These are phyloP conservation scores for Rhea americana DNA, from an alignment of 2,113 vertebrate genomes.

Conservation along the genomic window DNA sequence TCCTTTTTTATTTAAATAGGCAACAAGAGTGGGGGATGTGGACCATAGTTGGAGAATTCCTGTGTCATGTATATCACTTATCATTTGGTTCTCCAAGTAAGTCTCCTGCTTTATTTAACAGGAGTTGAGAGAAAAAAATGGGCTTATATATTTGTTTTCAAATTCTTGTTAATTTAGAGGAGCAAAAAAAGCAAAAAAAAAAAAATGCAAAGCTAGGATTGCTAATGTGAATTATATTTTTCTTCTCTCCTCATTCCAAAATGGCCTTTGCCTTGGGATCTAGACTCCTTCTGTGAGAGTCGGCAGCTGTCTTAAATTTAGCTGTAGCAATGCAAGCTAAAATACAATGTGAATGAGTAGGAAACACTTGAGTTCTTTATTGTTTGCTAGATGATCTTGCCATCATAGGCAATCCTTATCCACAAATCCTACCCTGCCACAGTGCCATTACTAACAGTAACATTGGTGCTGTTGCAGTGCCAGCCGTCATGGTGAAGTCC, in stretches of 20 bases:
- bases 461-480: not conserved
- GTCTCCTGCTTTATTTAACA: not conserved
- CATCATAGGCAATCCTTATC: not conserved
- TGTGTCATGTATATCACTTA: not conserved
- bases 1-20: conserved; percentile 18
- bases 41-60: conserved; percentile 12
- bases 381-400: not conserved
- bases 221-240: not conserved
- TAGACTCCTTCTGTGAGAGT: not conserved
- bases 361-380: not conserved
- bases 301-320: not conserved
- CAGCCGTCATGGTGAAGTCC: not conserved
- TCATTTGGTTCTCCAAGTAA: conserved; percentile 22
- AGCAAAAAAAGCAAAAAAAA: not conserved
- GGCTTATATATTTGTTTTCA: conserved; percentile 4
- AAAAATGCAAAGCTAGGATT: not conserved
- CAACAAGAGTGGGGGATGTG: not conserved
- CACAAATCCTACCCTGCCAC: not conserved
- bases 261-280: not conserved
- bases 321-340: not conserved
- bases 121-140: not conserved
- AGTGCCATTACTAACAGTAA: not conserved
- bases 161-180: conserved; percentile 10
- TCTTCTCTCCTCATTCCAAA: not conserved
- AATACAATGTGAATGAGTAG: not conserved